Evolutionary conservation across 2,888 invertebrate species (phyloP).

Genomic region (Aproaerema taeniolella): DNA sequence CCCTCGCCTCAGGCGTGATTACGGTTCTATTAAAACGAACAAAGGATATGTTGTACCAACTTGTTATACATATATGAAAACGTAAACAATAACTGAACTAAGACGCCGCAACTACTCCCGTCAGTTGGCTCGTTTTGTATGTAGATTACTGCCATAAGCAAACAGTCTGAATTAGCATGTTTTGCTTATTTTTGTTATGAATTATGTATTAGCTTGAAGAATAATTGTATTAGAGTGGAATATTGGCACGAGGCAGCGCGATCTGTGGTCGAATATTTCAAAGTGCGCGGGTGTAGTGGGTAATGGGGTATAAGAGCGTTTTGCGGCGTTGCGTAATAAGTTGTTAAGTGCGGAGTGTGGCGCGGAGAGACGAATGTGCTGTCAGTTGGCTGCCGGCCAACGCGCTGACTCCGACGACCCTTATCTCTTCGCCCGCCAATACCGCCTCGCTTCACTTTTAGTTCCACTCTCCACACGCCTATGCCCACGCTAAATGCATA

Average conservation of each 20-base stretch:
- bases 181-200: slow-evolving; percentile 10
- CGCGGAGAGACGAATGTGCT: slow-evolving; percentile 25
- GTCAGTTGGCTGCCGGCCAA: slow-evolving; percentile 47
- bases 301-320: slow-evolving; percentile 9
- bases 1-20: slow-evolving; percentile 8
- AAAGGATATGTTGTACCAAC: slow-evolving; percentile 1
- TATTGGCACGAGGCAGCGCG: neutral
- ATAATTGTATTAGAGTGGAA: neutral
- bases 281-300: neutral
- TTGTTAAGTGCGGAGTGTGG: slow-evolving; percentile 28
- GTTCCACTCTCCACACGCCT: slow-evolving; percentile 19
- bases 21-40: slow-evolving; percentile 7
- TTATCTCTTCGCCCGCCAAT: slow-evolving; percentile 44
- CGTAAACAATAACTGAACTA: neutral
- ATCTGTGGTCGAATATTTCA: neutral
- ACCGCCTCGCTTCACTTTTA: slow-evolving; percentile 38
- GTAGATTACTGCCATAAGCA: slow-evolving; percentile 1
- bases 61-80: neutral
- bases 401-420: slow-evolving; percentile 44
- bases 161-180: slow-evolving; percentile 9
- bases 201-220: slow-evolving; percentile 5
- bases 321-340: slow-evolving; percentile 36
- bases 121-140: slow-evolving; percentile 4
- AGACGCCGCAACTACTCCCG: neutral
- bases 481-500: slow-evolving; percentile 15